Evolutionary conservation across 2,113 vertebrate species (phyloP).

Genomic region (Labeo catla): DNA sequence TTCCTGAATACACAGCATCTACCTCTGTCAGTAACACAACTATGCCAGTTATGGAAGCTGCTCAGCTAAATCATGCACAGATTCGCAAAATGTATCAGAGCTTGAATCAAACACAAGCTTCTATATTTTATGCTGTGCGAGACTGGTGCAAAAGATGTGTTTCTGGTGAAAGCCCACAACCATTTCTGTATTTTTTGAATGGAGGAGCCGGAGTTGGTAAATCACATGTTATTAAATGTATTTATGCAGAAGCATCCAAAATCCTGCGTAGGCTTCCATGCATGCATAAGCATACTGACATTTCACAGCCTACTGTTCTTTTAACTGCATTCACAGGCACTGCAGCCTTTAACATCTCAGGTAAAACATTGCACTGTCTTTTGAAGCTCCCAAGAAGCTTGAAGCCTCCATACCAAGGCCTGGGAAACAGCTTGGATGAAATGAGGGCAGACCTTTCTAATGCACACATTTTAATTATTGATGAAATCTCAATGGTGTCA

Average conservation of each 20-base stretch:
- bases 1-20: constrained; percentile 43
- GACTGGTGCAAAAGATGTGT: constrained; percentile 36
- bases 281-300: constrained; percentile 47
- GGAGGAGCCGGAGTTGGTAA: constrained; percentile 53
- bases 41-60: constrained; percentile 6
- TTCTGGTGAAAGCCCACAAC: constrained; percentile 28
- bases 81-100: constrained; percentile 44
- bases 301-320: constrained; percentile 46
- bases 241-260: no score
- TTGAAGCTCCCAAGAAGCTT: constrained; percentile 12
- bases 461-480: constrained; percentile 50
- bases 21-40: neutral
- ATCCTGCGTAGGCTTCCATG: no score
- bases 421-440: constrained; percentile 48
- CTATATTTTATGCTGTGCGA: constrained; percentile 39
- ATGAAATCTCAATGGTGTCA: constrained; percentile 57
- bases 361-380: constrained; percentile 34
- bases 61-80: neutral
- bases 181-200: constrained; percentile 47
- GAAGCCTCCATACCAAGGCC: constrained; percentile 51
- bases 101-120: constrained; percentile 43
- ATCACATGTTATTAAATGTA: constrained; percentile 49
- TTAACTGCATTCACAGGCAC: constrained; percentile 43
- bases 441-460: constrained; percentile 41
- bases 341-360: constrained; percentile 40